Evolutionary conservation across 2,113 vertebrate species (phyloP).

Genomic region (Turdus rufiventris): DNA sequence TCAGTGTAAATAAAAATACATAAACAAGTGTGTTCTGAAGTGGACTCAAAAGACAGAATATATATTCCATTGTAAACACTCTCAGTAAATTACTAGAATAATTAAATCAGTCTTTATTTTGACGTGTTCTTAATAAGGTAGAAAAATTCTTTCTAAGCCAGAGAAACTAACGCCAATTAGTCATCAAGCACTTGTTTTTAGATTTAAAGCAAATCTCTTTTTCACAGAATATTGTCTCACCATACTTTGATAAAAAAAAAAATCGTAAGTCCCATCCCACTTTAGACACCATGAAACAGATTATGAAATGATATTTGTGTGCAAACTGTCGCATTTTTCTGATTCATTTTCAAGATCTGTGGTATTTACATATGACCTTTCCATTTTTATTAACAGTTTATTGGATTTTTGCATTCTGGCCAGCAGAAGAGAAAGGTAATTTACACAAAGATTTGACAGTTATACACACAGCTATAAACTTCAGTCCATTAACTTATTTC

Average conservation of each 20-base stretch:
- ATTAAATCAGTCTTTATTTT: slow-evolving; percentile 44
- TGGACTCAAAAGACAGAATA: not conserved
- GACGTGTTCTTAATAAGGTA: slow-evolving; percentile 15
- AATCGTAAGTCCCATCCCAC: not conserved
- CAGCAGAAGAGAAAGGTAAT: slow-evolving; percentile 74
- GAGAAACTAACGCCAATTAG: slow-evolving; percentile 61
- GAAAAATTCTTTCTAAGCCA: slow-evolving; percentile 39
- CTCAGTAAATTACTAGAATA: slow-evolving; percentile 12
- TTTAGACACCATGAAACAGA: slow-evolving; percentile 57
- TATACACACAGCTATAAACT: slow-evolving; percentile 75
- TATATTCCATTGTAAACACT: not conserved
- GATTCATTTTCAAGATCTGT: slow-evolving; percentile 71
- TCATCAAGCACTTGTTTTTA: slow-evolving; percentile 40
- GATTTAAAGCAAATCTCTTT: slow-evolving; percentile 43
- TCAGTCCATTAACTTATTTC: slow-evolving; percentile 74
- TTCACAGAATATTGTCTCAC: slow-evolving; percentile 37
- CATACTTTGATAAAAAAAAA: not conserved
- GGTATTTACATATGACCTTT: slow-evolving; percentile 82
- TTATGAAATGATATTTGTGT: slow-evolving; percentile 63
- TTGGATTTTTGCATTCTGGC: slow-evolving; percentile 76
- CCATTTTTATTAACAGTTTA: slow-evolving; percentile 79
- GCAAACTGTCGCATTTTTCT: slow-evolving; percentile 66
- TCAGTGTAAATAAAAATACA: not conserved
- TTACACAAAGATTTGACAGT: slow-evolving; percentile 78
- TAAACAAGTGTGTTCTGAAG: not conserved